Percentiles rank a stretch among this genome's conserved stretches.
phyloP scores from a whole-genome alignment of 2,113 vertebrate species.

The Marcusenius ussheri region DNA sequence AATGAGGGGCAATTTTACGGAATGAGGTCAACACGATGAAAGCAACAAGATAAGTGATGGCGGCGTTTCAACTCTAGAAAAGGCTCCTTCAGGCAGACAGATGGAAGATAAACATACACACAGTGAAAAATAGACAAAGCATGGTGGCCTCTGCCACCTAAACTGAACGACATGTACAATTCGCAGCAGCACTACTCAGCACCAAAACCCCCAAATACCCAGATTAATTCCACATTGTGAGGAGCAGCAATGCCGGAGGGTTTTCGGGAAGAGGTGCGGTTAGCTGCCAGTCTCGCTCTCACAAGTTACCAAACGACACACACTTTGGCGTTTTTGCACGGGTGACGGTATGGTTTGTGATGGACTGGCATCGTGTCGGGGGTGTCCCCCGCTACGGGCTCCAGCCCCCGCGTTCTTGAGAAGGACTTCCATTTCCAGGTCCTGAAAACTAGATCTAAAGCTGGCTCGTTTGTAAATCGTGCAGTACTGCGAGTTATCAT shows the following conservation, averaged over 20 bases:
- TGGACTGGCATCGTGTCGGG: neutral
- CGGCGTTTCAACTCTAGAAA: neutral
- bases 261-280: neutral
- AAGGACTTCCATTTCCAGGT: neutral
- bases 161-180: neutral
- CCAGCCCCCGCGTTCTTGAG: neutral
- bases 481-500: neutral
- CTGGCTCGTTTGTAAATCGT: neutral
- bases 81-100: neutral
- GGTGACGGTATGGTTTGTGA: neutral
- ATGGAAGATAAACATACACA: neutral
- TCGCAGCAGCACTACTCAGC: neutral
- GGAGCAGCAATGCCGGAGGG: neutral
- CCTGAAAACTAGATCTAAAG: neutral
- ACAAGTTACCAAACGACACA: neutral
- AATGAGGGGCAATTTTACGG: neutral
- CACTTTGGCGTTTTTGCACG: neutral
- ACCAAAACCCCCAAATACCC: neutral
- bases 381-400: neutral
- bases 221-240: neutral
- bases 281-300: neutral
- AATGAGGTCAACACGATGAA: neutral
- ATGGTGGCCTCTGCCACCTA: neutral
- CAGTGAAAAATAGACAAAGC: slow-evolving; percentile 5
- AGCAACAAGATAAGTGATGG: neutral